Evolutionary conservation across 2,888 invertebrate genomes (phyloP).

Genomic region (Galerucella calmariensis): DNA sequence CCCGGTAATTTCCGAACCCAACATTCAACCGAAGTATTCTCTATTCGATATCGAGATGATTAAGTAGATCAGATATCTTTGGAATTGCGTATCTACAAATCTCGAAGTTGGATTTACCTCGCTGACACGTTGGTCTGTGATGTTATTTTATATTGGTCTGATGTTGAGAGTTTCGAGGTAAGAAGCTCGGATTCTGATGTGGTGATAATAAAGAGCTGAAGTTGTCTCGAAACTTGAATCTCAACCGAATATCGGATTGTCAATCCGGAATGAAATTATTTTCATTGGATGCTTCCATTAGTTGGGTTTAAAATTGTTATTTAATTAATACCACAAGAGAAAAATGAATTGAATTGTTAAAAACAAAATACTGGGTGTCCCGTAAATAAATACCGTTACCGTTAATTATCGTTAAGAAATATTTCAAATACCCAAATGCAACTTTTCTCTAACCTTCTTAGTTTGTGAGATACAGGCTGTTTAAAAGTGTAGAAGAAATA

Average conservation of each 20-base stretch:
- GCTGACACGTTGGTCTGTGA: slow-evolving; percentile 18
- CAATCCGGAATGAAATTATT: slow-evolving; percentile 14
- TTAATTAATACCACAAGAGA: neutral
- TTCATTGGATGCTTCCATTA: neutral
- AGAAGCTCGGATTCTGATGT: slow-evolving; percentile 17
- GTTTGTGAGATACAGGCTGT: no score
- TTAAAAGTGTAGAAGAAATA: no score
- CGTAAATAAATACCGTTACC: no score
- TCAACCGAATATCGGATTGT: slow-evolving; percentile 10
- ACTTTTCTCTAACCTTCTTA: no score
- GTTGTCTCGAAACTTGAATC: slow-evolving; percentile 6
- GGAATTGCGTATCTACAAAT: slow-evolving; percentile 44
- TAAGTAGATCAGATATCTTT: slow-evolving; percentile 45
- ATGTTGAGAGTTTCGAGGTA: slow-evolving; percentile 15
- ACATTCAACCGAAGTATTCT: slow-evolving; percentile 12
- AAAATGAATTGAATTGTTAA: no score
- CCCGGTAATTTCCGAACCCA: neutral
- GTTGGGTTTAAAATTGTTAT: neutral
- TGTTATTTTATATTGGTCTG: slow-evolving; percentile 16
- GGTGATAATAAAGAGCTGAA: slow-evolving; percentile 9
- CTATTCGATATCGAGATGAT: slow-evolving; percentile 44
- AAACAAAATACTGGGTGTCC: no score
- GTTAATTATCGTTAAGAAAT: no score
- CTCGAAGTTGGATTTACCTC: slow-evolving; percentile 16
- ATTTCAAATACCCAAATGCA: no score